These are phyloP conservation scores for Cyprinodon diabolis DNA, from an alignment of 2,797 vertebrate genomes.

Conservation along the genomic window DNA sequence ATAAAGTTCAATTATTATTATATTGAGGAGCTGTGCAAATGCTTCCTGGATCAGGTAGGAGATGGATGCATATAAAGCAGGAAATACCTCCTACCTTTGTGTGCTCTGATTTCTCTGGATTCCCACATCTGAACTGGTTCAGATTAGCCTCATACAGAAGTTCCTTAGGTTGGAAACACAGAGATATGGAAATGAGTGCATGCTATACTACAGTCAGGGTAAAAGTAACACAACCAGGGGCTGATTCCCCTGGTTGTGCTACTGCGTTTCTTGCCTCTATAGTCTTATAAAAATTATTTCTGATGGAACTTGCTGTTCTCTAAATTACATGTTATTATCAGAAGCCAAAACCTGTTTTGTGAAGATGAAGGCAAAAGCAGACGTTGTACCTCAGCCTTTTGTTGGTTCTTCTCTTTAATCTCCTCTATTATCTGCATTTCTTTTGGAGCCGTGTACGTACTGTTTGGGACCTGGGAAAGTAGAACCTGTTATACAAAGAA, in stretches of 20 bases:
- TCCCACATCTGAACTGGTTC: conserved; percentile 81
- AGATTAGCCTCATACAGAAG: conserved; percentile 83
- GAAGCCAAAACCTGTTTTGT: neutral
- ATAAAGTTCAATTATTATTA: too few relatives aligned
- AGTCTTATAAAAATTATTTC: neutral
- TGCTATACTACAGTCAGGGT: neutral
- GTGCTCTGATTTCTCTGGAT: conserved; percentile 72
- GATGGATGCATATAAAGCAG: too few relatives aligned
- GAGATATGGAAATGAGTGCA: conserved; percentile 8
- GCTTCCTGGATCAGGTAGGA: too few relatives aligned
- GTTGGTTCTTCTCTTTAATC: conserved; percentile 80
- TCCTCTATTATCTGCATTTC: conserved; percentile 79
- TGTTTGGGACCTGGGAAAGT: conserved; percentile 82
- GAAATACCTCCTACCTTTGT: conserved; percentile 63
- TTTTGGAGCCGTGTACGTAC: conserved; percentile 83
- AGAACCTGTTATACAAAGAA: neutral
- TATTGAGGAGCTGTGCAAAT: too few relatives aligned
- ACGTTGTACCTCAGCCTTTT: conserved; percentile 81
- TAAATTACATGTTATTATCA: neutral
- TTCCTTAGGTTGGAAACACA: conserved; percentile 72
- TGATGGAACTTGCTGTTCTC: neutral
- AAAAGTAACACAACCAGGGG: neutral
- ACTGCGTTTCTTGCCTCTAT: neutral
- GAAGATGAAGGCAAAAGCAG: conserved; percentile 2
- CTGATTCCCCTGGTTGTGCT: neutral